Base-by-base conservation (phyloP, 2,113 vertebrate species). In the Corythoichthys haematopterus region DNA sequence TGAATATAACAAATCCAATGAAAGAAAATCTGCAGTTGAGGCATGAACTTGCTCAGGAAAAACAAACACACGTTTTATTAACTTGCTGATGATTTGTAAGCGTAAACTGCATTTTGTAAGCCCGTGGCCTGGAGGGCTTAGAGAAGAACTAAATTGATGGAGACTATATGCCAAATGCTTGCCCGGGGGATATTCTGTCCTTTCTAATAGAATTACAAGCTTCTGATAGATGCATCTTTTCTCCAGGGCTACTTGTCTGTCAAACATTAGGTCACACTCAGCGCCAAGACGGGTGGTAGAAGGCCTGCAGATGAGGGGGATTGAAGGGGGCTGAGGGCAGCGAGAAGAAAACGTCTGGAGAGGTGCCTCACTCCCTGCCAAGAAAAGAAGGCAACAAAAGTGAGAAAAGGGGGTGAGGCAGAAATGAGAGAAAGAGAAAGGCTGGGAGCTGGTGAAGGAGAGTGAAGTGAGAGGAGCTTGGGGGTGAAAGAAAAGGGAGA, bases 251-350 rank as follows among this genome's bases (percentile, higher is more conserved):
- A 86, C 85, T 90, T 89, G 89, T 91, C 88, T 90, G 89, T 90
- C 89, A 91, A 90, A 90, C 88, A 90, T 88, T 90, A 89, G 89
- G 87, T 90, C 89, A 90, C 88, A 90, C 87, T 89, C 87, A 74
- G 76, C 82, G 82, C 81, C 81, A 71, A 85, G 82, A 82, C 71
- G 36, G 69, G 55, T 67, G 56, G 43, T 38, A 14, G 53, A 33
- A 66, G 43, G 64, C n/a, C 11, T 6, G 37, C 40, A 14, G 60
- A 38, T 52, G 61, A 51, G 48, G 47, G 46, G 48, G 6, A 56
- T 13, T 65, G 57, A 65, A 64, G 46, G 80, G 74, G 72, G 74
- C 66, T 77, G 56, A 73, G 61, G 77, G 84, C 72, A 68, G 9
- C 59, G 58, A 77, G 77, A 79, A 74, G 67, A 80, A 72, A 75